Evolutionary conservation across 35 echinoderm and acorn worm species (phyloP), one percentile per base, ranked within the genome.

Genomic region (Anneissia japonica): DNA sequence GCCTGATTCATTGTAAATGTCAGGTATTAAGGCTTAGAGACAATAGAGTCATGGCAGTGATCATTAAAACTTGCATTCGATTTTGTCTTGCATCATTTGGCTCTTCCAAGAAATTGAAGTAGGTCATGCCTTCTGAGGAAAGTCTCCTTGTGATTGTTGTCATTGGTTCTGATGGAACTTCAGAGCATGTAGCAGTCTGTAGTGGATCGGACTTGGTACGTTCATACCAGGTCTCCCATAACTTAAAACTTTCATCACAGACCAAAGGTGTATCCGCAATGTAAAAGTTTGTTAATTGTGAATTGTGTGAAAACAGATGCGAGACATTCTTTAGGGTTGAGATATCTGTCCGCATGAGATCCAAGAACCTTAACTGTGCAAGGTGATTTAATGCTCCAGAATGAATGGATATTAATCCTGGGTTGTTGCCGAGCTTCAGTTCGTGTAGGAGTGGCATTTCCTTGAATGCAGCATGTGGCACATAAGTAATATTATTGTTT

Each of bases 371-470:
- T 0, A 93, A 79, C 28, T 83, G 23, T 39, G 43, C 38, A 0
- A 90, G 78, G 34, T 79, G 23, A 6, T 46, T 26, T 64, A 93
- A 90, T 81, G 72, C 82, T 21, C 32, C 35, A 51, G 55, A 87
- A 83, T 13, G 82, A 26, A 34, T 81, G 40, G 28, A 43, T 32
- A 3, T n/a, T 13, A 93, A 38, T 0, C 32, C 14, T 64, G 51
- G 51, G 43, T 93, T 93, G 3, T 82, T 19, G 29, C 77, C 74
- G 9, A 93, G 37, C 43, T 83, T 89, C 11, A 93, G 74, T 0
- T 79, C 78, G 17, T 26, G 34, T 23, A 93, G 79, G 30, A 34
- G 13, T 16, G 23, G 17, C 0, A 93, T 30, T 14, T 74, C 79
- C 36, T 46, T 37, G 45, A 93, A 90, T 26, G 86, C 85, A 77